Evolutionary conservation across 1,140 invertebrate species (phyloP), one percentile per base, ranked within the genome.

Genomic region (Tetraneura akinire): DNA sequence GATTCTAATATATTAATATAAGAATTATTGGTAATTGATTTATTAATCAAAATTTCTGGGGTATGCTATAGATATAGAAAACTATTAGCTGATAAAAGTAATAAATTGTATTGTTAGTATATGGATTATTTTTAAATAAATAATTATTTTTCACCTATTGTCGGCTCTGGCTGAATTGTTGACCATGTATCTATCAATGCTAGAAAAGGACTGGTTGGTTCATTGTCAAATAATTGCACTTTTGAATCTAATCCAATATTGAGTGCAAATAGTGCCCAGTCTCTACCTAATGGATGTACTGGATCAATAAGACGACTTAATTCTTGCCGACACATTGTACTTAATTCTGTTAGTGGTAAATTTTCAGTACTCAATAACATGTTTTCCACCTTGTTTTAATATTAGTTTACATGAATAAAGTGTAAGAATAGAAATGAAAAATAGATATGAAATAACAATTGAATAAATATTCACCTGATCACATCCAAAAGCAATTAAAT

Each of bases 251-350:
- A 85, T 29, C 92, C 92, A 42, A 95, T 85, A 81, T 90, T 88
- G 1, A 95, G 90, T 6, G 93, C 93, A 42, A 95, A 85, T 78
- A 95, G 87, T 85, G 92, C 94, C 93, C 93, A 95, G 84, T 95
- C 93, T 81, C 91, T 87, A 14, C 94, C 94, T 84, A 93, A 90
- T 3, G 89, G 88, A 84, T 95, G 92, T 10, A 91, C 89, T 1
- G 92, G 92, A 86, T 96, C 94, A 16, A 96, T 86, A 74, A 93
- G 85, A 29, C 88, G 85, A 74, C 90, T 90, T 5, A 91, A 83
- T 83, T 86, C 85, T 81, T 88, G 86, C 82, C 88, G 86, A 66
- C 88, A 85, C 51, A 88, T 85, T 49, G 87, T 84, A 81, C 86
- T 84, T 42, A 90, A 80, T 23, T 85, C 83, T 21, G 83, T 82